Evolutionary conservation across 2,797 vertebrate genomes (phyloP), one percentile per base, ranked within the genome.

Genomic region (Lutjanus campechanus): DNA sequence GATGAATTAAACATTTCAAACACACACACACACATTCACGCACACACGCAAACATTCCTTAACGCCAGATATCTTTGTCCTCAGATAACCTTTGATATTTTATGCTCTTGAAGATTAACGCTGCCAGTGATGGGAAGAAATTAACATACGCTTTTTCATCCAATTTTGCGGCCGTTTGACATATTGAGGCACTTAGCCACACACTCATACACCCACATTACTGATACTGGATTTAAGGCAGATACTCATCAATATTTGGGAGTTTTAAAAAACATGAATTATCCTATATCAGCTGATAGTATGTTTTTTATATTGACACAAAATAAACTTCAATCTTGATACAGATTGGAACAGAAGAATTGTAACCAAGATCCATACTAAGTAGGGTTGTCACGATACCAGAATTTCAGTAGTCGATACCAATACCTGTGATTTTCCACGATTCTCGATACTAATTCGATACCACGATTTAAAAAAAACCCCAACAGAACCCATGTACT

Each of bases 1-100:
- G 73, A 82, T 86, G 63, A 88, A 88, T 89, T 61, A 76, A 84
- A 83, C 51, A 82, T 83, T 36, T 76, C 10, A 64, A 20, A 51
- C 67, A 75, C 43, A 12, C 22, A 50, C 25, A 49, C 4, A 62
- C 11, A 29, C 29, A 36, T 36, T 36, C 36, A 49, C 2, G 56
- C 9, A 29, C 6, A 46, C 40, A 65, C 12, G 29, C 40, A 77
- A 22, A 79, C 11, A 63, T 15, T 4, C 46, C 9, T 11, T 40
- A 54, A 70, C 20, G 11, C 19, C 1, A 67, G 7, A 70, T 61
- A 53, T 1, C 12, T 65, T 66, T 77, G 25, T 66, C 69, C 79
- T 76, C 25, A 53, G 22, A 68, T 25, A 59, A 62, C 72, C 74
- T 51, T 17, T 17, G 11, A 44, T 20, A 12, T 25, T 62, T 53